Conservation (phyloP, 2,113 vertebrate species). For the Lophochroa leadbeateri region DNA sequence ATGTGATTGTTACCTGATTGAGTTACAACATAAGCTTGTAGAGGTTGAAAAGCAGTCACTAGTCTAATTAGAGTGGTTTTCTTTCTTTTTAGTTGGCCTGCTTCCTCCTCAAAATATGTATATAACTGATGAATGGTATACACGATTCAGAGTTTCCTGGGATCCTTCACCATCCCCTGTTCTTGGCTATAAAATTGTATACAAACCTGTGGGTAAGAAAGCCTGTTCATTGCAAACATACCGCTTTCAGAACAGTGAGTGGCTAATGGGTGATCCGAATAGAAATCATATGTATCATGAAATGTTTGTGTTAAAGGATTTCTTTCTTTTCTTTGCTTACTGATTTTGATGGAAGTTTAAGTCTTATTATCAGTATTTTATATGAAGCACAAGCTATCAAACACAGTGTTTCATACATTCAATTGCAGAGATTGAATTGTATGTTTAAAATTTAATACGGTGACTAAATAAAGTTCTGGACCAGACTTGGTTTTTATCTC, state of each 20-base stretch:
- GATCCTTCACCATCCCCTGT: conserved; percentile 89
- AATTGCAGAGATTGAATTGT: neutral
- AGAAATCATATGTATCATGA: neutral
- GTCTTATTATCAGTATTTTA: neutral
- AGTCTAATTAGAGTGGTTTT: neutral
- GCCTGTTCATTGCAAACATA: neutral
- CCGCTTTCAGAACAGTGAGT: neutral
- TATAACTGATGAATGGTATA: conserved; percentile 98
- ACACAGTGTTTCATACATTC: neutral
- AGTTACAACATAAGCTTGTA: neutral
- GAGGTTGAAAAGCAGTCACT: neutral
- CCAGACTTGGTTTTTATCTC: neutral
- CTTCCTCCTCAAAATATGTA: conserved; percentile 91
- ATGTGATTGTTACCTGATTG: neutral
- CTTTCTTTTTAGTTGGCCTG: conserved; percentile 82
- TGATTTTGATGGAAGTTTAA: neutral
- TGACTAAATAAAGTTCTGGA: neutral
- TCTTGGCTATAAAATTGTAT: conserved; percentile 92
- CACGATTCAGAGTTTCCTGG: conserved; percentile 95
- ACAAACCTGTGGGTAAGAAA: conserved; percentile 88
- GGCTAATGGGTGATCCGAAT: neutral
- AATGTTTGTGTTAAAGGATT: neutral
- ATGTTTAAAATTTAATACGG: neutral
- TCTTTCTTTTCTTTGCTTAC: neutral
- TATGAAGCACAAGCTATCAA: neutral